These are phyloP conservation scores for Achlya flavicornis DNA, from an alignment of 2,888 invertebrate species.

Conservation along the genomic window DNA sequence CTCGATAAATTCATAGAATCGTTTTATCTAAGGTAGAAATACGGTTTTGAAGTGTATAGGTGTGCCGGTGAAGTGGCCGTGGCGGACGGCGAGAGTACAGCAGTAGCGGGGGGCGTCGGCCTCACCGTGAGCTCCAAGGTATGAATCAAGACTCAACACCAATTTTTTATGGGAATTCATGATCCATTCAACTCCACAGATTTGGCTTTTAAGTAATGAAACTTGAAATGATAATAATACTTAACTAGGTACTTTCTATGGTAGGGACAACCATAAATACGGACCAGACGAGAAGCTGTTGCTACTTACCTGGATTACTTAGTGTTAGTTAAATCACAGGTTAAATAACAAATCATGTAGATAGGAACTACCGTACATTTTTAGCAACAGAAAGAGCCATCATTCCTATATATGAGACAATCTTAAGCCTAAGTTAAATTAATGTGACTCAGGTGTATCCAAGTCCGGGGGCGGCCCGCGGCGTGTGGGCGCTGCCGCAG, in stretches of 20 bases:
- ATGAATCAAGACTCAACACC: conserved; percentile 13
- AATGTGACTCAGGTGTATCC: conserved; percentile 85
- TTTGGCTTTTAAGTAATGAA: too few species aligned
- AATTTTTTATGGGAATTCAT: background rate
- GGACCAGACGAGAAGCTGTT: too few species aligned
- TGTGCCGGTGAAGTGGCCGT: conserved; percentile 63
- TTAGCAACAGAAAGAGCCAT: too few species aligned
- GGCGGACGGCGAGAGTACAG: conserved; percentile 73
- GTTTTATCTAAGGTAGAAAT: conserved; percentile 22
- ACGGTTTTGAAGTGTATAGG: conserved; percentile 50
- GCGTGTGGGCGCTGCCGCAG: conserved; percentile 93
- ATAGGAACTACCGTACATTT: too few species aligned
- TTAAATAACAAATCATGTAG: too few species aligned
- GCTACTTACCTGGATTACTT: too few species aligned
- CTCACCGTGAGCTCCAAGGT: conserved; percentile 83
- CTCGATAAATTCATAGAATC: conserved; percentile 9
- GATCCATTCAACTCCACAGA: background rate
- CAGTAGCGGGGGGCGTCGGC: conserved; percentile 77
- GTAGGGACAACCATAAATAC: too few species aligned
- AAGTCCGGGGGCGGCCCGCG: conserved; percentile 94
- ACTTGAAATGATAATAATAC: too few species aligned
- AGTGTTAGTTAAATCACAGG: too few species aligned
- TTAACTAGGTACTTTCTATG: too few species aligned
- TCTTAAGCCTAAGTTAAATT: background rate
- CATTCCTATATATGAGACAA: too few species aligned